Base-by-base conservation (phyloP, 1,140 invertebrate genomes). In the Pachypsylla venusta region DNA sequence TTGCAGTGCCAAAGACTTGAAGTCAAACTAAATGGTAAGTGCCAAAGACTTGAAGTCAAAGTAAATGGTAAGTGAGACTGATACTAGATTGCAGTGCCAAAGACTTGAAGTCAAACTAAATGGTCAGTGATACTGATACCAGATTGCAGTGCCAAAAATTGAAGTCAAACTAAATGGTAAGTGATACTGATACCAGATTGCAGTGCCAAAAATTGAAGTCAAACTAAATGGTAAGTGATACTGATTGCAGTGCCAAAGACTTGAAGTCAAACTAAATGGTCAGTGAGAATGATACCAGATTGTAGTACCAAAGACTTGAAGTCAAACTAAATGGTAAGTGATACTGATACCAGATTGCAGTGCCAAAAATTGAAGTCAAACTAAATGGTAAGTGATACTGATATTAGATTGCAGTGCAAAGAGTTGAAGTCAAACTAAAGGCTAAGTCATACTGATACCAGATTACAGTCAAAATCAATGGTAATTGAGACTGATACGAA, bases 121-220 rank as follows among this genome's bases (percentile, higher is more conserved):
- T 22, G 72, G 73, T 74, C 63, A 67, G 66, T 66, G n/a, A n/a
- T n/a, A n/a, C n/a, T n/a, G n/a, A n/a, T n/a, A n/a, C n/a, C n/a
- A n/a, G n/a, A n/a, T n/a, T n/a, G n/a, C n/a, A n/a, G n/a, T n/a
- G n/a, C n/a, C n/a, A n/a, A n/a, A n/a, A n/a, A n/a, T n/a, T n/a
- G n/a, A n/a, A n/a, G n/a, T n/a, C n/a, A n/a, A n/a, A n/a, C n/a
- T n/a, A n/a, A n/a, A n/a, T n/a, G n/a, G n/a, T n/a, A n/a, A n/a
- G n/a, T n/a, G 73, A 74, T 61, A 75, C 74, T 56, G 73, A 75
- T 63, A 70, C 70, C 25, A 61, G 73, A 27, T 67, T 73, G 14
- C 64, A 68, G 60, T 73, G 67, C 53, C 73, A 74, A 65, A 70
- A 22, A 19, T 48, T 5, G 42, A 48, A 19, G 42, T 48, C 7